Evolutionary conservation across 2,797 vertebrate genomes (phyloP), one percentile per base, ranked within the genome.

Genomic region (Muscicapa comitata): DNA sequence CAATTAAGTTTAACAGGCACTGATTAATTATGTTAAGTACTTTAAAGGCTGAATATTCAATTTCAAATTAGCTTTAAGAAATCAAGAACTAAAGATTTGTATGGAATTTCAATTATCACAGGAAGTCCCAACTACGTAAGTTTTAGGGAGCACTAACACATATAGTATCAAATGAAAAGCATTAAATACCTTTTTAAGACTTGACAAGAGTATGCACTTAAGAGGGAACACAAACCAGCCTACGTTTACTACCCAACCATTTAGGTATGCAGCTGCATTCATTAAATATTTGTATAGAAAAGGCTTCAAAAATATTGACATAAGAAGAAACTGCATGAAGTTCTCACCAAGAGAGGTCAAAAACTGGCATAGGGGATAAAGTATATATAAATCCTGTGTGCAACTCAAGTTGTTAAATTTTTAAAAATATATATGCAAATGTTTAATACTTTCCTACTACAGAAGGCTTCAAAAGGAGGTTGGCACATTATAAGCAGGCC

Each of bases 251-350:
- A 88, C 74, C n/a, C 76, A 94, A 70, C 3, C 82, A 62, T 51
- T 88, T 75, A 62, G 73, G 76, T 84, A 95, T 88, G 88, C 79
- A 93, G 73, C 37, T 42, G 82, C 79, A 90, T 86, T 91, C 79
- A 62, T 92, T 55, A 93, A 93, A 90, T 95, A 95, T 88, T 95
- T 96, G 90, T 55, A 71, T 15, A 75, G 75, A 91, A 95, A 92
- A 86, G 11, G 43, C n/a, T 82, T 92, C 4, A 19, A 79, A 90
- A 94, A 90, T 88, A 94, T 55, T 91, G 75, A 91, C 82, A 65
- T 40, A 88, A 90, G 79, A 50, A 94, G 58, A 90, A 87, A 37
- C 13, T 50, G 25, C 37, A 72, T 13, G 23, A 90, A 65, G 62
- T 90, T 96, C 82, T 94, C 58, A 93, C 26, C 58, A 86, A 35